A percentile compares a stretch with the other conserved stretches of the same genome.
Conservation (phyloP, 2,888 invertebrate genomes). For the Brenthis ino region DNA sequence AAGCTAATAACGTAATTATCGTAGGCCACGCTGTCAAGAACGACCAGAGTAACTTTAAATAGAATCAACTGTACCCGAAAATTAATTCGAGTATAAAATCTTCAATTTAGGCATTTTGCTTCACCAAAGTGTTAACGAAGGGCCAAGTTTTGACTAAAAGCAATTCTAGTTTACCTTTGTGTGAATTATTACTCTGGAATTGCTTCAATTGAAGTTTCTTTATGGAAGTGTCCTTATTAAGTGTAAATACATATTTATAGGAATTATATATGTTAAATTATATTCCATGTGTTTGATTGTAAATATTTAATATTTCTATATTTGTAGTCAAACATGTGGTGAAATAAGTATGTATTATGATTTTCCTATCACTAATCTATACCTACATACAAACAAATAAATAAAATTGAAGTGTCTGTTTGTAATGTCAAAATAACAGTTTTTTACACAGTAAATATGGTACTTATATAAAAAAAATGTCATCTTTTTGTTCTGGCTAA, state of each 20-base stretch:
- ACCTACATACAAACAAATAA: no score
- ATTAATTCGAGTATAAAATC: constrained; percentile 49
- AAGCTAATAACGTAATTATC: background rate
- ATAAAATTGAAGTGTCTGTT: no score
- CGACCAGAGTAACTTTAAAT: constrained; percentile 19
- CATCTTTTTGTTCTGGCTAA: no score
- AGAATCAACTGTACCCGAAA: constrained; percentile 40
- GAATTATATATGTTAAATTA: background rate
- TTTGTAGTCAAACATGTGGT: background rate
- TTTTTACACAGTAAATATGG: no score
- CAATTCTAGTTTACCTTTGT: constrained; percentile 32
- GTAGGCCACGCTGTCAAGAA: constrained; percentile 3
- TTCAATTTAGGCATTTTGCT: constrained; percentile 44
- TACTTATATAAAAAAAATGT: no score
- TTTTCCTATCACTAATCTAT: no score
- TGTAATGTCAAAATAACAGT: no score
- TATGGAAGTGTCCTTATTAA: constrained; percentile 13
- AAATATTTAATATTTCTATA: background rate
- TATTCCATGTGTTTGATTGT: background rate
- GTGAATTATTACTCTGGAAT: constrained; percentile 30
- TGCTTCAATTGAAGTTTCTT: constrained; percentile 17
- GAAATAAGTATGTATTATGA: background rate
- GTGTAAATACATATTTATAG: constrained; percentile 1
- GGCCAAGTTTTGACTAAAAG: constrained; percentile 27
- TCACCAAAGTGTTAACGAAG: constrained; percentile 39